Evolutionary conservation across 2,797 vertebrate species (phyloP), one percentile per base, ranked within the genome.

Genomic region (Cuniculus paca): DNA sequence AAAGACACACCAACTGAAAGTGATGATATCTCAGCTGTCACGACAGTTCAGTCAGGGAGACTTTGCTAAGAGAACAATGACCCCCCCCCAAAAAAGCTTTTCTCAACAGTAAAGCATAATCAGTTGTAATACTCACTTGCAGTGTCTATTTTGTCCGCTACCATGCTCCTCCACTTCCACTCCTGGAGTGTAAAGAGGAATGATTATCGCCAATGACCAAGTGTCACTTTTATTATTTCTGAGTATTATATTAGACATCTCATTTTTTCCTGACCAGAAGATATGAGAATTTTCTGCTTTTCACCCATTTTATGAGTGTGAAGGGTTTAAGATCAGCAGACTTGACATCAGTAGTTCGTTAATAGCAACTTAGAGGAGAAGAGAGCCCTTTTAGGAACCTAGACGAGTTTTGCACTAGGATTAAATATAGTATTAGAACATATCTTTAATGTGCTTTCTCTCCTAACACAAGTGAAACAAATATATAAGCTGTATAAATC

Each of bases 341-440:
- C 26, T 80, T 48, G 72, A 75, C 11, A 26, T 26, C 86, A 84
- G 5, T 45, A 42, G 74, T 58, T 96, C 90, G 52, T 81, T 24
- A 68, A 81, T 19, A 60, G 36, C 68, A 16, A 45, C 39, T 93
- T 42, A 61, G 1, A 82, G 34, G 36, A 93, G 42, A 89, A 63
- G 28, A 65, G 3, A 88, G 70, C 1, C 3, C 88, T 31, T 93
- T n/a, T 28, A 42, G 31, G 65, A 79, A 92, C 16, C 4, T 75
- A 75, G 28, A 65, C 13, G 87, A 88, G 16, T n/a, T 7, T 83
- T 95, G 24, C 17, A 63, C 68, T 61, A 58, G 4, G 10, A 80
- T 68, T 90, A 94, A 83, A 83, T 81, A 14, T 78, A 39, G 74
- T 83, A 94, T 31, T 82, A 75, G 87, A 74, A 65, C 12, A 65